Base-by-base conservation (phyloP, 64 coral and sea anemone genomes). In the Pocillopora verrucosa region DNA sequence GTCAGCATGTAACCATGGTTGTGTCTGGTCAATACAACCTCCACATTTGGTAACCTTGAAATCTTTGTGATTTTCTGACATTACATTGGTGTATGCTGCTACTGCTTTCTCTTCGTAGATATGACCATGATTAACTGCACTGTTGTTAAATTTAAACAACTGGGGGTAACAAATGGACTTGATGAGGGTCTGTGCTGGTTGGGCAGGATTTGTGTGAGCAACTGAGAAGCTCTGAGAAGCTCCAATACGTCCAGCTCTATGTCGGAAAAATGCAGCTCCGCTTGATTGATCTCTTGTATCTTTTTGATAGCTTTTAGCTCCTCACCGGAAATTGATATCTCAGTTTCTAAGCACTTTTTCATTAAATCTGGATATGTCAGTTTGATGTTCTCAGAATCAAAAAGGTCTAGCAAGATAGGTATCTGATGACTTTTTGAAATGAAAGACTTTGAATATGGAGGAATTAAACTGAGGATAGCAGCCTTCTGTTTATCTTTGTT, bases 211-310 rank as follows among this genome's bases (percentile, higher is more conserved):
- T 30, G 30, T 30, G 30, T 30, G 30, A 30, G 30, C 75, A 68
- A 72, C 88, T 36, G 77, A 75, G 60, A 74, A 74, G 25, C 77
- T 82, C 10, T 15, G 61, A 36, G 89, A 82, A 58, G 65, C 89
- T 60, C 89, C 78, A 90, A 90, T 45, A 17, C 89, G 51, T 51
- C 88, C 88, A 73, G 88, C 88, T 87, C 86, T 75, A 60, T 87
- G 86, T 76, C 30, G 30, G 30, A 30, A 30, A 30, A 30, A 30
- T 30, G 30, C 30, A 30, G 30, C 30, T 30, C 30, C 30, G 30
- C 30, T 30, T 30, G 30, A 30, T 30, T 30, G 30, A 30, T 30
- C 30, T 30, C 30, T 30, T 30, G 30, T 30, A 30, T 30, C 30
- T 30, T 30, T 30, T 30, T 30, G 30, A 30, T 30, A 30, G 30